Evolutionary conservation across 2,888 invertebrate genomes (phyloP), one percentile per base, ranked within the genome.

Genomic region (Liopterus haemorrhoidalis): DNA sequence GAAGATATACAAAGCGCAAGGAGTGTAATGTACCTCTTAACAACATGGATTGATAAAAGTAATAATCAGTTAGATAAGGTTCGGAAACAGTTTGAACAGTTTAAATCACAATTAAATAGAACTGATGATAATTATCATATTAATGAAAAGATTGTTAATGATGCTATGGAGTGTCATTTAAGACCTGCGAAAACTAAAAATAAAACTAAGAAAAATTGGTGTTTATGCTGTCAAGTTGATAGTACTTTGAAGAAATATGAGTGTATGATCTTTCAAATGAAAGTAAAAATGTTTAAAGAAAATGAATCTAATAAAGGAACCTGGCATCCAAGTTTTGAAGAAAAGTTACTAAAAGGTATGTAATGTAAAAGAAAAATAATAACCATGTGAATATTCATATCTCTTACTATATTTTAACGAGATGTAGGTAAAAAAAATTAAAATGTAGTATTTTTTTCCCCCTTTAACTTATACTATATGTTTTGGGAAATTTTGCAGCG

Each of bases 301-400:
- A 65, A 68, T 1, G 68, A 70, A 43, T 64, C 74, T 3, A 68
- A 78, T 4, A 70, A 74, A 54, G 82, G 82, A 2, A 73, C 71
- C 24, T 79, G 81, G 78, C 75, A 77, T 54, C 76, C 78, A 28
- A 73, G 77, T 38, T 67, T 75, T 36, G 71, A 76, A 54, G 79
- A 82, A 60, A 61, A 66, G 30, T 59, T 76, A 4, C 62, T 82
- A 2, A 78, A 73, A 69, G 63, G 75, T 70, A 62, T 48, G 38
- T 24, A 46, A 35, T 20, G 6, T 37, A 25, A 20, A 32, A 24
- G 20, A 27, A 8, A 42, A 5, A 8, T 15, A n/a, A n/a, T n/a
- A n/a, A n/a, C n/a, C n/a, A n/a, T n/a, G n/a, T n/a, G n/a, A n/a
- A n/a, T n/a, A n/a, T n/a, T n/a, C n/a, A n/a, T n/a, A n/a, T n/a